These are phyloP conservation scores for Dendrolimus pini DNA, from an alignment of 2,888 invertebrate species.

Conservation along the genomic window DNA sequence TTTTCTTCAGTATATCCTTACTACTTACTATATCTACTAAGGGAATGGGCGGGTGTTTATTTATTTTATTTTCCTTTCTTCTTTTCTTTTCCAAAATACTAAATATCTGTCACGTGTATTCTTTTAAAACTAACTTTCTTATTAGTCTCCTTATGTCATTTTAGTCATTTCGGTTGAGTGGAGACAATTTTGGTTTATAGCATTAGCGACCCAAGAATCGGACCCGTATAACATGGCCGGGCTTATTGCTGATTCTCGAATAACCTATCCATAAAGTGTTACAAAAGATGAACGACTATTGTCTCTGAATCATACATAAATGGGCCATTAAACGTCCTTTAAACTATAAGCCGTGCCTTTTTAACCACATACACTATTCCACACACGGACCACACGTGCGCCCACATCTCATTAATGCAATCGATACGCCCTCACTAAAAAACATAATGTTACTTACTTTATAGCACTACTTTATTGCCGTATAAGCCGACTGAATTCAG, in stretches of 20 bases:
- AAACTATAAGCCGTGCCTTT: constrained; percentile 49
- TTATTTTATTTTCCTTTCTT: too few species aligned
- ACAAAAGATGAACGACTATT: constrained; percentile 50
- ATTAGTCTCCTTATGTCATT: too few species aligned
- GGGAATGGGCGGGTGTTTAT: too few species aligned
- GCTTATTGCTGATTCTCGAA: neutral
- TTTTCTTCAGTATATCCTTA: too few species aligned
- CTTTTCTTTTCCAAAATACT: too few species aligned
- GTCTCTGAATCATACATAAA: constrained; percentile 59
- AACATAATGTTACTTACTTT: constrained; percentile 58
- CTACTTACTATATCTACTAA: too few species aligned
- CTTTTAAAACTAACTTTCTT: too few species aligned
- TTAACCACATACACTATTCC: constrained; percentile 46
- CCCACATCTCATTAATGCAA: constrained; percentile 73
- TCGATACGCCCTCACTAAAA: constrained; percentile 60
- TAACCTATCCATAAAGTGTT: constrained; percentile 31
- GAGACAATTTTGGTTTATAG: too few species aligned
- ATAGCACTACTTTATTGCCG: constrained; percentile 50
- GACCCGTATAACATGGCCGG: too few species aligned
- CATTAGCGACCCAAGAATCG: too few species aligned
- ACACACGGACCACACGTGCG: constrained; percentile 66
- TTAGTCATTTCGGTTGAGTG: too few species aligned
- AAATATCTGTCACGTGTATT: too few species aligned
- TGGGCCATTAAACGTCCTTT: constrained; percentile 48
- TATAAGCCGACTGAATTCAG: constrained; percentile 37